Evolutionary conservation across 2,888 invertebrate genomes (phyloP).

Genomic region (Pachycephus smyrnensis): DNA sequence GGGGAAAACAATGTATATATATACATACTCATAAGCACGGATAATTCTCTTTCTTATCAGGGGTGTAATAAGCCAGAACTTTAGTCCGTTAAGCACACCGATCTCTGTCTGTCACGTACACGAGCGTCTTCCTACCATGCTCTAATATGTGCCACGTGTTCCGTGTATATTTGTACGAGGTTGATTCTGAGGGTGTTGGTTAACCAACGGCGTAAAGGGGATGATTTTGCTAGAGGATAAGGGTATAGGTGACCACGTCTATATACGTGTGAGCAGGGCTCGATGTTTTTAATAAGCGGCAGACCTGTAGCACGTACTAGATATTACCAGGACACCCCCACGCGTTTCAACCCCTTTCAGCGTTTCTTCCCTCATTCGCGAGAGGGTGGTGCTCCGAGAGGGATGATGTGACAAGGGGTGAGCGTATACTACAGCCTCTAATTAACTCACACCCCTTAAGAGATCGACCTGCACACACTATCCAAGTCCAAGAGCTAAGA

Average conservation of each 20-base stretch:
- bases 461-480: neutral
- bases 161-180: neutral
- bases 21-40: neutral
- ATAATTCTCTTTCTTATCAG: slow-evolving; percentile 24
- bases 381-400: slow-evolving; percentile 15
- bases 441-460: slow-evolving; percentile 49
- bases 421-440: slow-evolving; percentile 44
- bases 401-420: slow-evolving; percentile 11
- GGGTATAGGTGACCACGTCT: neutral
- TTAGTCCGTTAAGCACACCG: slow-evolving; percentile 36
- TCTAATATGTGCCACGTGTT: slow-evolving; percentile 20
- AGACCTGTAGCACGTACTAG: slow-evolving; percentile 58
- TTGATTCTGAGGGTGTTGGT: neutral
- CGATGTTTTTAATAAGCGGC: slow-evolving; percentile 64
- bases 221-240: no score
- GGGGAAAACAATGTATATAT: neutral
- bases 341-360: slow-evolving; percentile 32
- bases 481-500: neutral
- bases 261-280: slow-evolving; percentile 38
- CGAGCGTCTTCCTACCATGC: slow-evolving; percentile 32
- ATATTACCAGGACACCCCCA: slow-evolving; percentile 56
- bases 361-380: slow-evolving; percentile 34
- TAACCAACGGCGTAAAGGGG: no score
- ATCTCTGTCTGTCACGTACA: slow-evolving; percentile 32
- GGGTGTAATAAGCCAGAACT: slow-evolving; percentile 53